A percentile compares a stretch with the other conserved stretches of the same genome.
Conservation (phyloP, 2,797 vertebrate species). For the Esox lucius region DNA sequence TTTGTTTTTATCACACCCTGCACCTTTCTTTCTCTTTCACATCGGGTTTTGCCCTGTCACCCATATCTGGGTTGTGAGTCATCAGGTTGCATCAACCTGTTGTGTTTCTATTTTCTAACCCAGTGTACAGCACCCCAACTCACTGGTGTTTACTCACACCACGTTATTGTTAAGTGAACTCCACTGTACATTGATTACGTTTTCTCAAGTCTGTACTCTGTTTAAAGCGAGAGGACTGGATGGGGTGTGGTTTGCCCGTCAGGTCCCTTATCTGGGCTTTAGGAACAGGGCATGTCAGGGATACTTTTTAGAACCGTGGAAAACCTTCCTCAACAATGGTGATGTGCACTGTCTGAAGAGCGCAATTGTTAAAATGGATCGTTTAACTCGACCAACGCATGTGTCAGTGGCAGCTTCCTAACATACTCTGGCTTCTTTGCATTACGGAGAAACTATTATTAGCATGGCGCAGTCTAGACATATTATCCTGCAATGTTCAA, state of each 20-base stretch:
- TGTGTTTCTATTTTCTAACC: not conserved
- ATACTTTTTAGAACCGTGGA: constrained; percentile 20
- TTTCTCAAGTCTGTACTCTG: not conserved
- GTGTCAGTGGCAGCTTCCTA: not conserved
- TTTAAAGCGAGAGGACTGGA: not conserved
- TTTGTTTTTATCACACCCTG: not conserved
- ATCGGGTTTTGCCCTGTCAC: not conserved
- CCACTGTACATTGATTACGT: not conserved
- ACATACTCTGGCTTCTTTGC: constrained; percentile 16
- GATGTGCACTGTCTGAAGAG: constrained; percentile 20
- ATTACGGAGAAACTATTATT: constrained; percentile 28
- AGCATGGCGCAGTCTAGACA: constrained; percentile 1
- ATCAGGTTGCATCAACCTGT: not conserved
- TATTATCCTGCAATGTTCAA: constrained; percentile 31
- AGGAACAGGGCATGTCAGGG: not conserved
- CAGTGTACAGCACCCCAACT: not conserved
- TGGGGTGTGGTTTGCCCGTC: not conserved
- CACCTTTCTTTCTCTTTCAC: not conserved
- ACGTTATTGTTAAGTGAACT: not conserved
- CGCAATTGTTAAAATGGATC: constrained; percentile 16
- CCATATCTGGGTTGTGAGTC: not conserved
- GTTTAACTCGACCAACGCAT: constrained; percentile 8
- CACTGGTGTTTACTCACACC: not conserved
- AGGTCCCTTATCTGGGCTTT: not conserved
- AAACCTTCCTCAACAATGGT: constrained; percentile 12